Base-by-base conservation (phyloP, 53 echinoderm and acorn worm genomes). In the Holothuria leucospilota region DNA sequence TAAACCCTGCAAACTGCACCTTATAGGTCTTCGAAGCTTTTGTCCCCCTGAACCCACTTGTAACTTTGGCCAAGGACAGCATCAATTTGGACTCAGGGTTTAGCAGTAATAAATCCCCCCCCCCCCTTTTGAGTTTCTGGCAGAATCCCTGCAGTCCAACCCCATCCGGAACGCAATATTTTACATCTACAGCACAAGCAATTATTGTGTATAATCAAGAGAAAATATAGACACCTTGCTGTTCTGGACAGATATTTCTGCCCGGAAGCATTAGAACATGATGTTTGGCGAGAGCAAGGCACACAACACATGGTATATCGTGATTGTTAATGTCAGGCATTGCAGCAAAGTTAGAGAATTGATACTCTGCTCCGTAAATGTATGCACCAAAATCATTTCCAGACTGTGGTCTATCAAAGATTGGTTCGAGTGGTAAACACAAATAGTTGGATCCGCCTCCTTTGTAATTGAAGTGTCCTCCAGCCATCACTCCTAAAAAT, bases 391-490 rank as follows among this genome's bases (percentile, higher is more conserved):
- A 66, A 27, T 84, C 28, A 13, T 67, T 26, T 63, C 84, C 66
- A 12, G 23, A 7, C 26, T 84, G 84, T 14, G 51, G 65, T 20
- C 42, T 13, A 6, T 62, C 27, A 28, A 63, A 84, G 29, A 62
- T 67, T 9, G 84, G 84, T 13, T 63, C 42, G 34, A 65, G 27
- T 21, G 84, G 84, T 41, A 84, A 67, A 67, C 84, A 84, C 65
- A 84, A 28, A 11, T 62, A 39, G 84, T 84, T 84, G 9, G 84
- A 62, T 12, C 84, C 84, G 63, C 84, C 66, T 40, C 84, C 84
- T 26, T 51, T 62, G 10, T 1, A 15, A 29, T 63, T 41, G 42
- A 51, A 84, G 16, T 68, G 46, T 38, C 65, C 62, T 0, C 84
- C 84, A 21, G 65, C 84, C 20, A 63, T 39, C 23, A 84, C 51